These are phyloP conservation scores for Anabacerthia variegaticeps DNA, from an alignment of 2,797 vertebrate genomes.

Conservation along the genomic window DNA sequence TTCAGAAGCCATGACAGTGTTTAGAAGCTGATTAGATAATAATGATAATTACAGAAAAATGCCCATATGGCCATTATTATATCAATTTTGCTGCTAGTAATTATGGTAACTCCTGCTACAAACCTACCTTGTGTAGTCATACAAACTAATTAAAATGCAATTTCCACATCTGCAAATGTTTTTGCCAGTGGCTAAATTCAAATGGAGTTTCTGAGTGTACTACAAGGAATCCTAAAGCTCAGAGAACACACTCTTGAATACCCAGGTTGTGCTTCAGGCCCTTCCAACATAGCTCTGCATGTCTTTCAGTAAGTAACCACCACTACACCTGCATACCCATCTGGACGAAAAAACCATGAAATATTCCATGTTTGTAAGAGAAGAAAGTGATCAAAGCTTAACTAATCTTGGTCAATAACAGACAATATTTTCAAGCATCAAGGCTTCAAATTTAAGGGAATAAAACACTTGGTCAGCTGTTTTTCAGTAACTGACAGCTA, in stretches of 20 bases:
- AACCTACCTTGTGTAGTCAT: constrained; percentile 33
- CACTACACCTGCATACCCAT: not conserved
- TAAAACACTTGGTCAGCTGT: not conserved
- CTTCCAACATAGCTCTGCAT: not conserved
- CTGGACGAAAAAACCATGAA: not conserved
- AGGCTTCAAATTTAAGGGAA: not conserved
- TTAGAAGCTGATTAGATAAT: constrained; percentile 61
- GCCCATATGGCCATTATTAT: constrained; percentile 50
- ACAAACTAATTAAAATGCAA: constrained; percentile 61
- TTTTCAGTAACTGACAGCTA: not conserved
- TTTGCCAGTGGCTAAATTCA: constrained; percentile 49
- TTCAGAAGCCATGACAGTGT: not conserved
- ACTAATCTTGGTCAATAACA: not conserved
- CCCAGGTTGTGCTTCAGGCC: not conserved
- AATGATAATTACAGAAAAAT: constrained; percentile 62
- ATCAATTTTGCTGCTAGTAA: constrained; percentile 46
- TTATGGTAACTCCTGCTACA: constrained; percentile 49
- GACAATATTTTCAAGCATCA: not conserved
- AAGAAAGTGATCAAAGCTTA: not conserved
- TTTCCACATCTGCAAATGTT: constrained; percentile 59
- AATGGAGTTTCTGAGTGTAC: not conserved
- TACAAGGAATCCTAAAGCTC: not conserved
- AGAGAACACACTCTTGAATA: not conserved
- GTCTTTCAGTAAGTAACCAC: not conserved
- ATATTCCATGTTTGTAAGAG: not conserved